phyloP scores from a whole-genome alignment of 2,797 vertebrate species.

The Melanotaenia trifasciata region DNA sequence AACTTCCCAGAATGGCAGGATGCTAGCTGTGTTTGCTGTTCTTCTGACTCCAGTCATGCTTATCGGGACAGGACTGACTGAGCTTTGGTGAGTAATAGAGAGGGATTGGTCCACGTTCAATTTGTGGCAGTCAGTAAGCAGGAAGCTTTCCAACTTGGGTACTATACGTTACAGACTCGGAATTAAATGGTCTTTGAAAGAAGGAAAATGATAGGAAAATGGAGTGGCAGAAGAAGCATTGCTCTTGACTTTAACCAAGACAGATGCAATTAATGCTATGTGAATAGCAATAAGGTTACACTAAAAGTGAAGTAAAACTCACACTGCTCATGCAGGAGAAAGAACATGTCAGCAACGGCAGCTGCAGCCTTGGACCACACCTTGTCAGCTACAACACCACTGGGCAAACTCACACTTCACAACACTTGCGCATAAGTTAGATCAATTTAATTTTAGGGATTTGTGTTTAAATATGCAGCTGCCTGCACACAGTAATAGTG shows the following conservation, averaged over 20 bases:
- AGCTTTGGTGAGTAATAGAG: conserved; percentile 52
- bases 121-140: conserved; percentile 24
- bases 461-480: background rate
- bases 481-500: background rate
- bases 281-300: background rate
- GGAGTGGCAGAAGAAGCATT: background rate
- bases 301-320: conserved; percentile 5
- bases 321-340: background rate
- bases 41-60: conserved; percentile 70
- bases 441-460: background rate
- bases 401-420: background rate
- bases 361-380: background rate
- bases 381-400: background rate
- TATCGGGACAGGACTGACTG: conserved; percentile 63
- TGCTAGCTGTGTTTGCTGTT: conserved; percentile 69
- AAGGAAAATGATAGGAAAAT: background rate
- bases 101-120: conserved; percentile 35
- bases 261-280: conserved; percentile 3
- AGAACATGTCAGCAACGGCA: background rate
- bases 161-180: conserved; percentile 10
- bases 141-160: conserved; percentile 27
- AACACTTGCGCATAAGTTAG: background rate
- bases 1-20: conserved; percentile 53
- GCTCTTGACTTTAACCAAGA: background rate
- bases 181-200: conserved; percentile 27